Conservation (phyloP, 2,113 vertebrate species). For the Carlito syrichta region DNA sequence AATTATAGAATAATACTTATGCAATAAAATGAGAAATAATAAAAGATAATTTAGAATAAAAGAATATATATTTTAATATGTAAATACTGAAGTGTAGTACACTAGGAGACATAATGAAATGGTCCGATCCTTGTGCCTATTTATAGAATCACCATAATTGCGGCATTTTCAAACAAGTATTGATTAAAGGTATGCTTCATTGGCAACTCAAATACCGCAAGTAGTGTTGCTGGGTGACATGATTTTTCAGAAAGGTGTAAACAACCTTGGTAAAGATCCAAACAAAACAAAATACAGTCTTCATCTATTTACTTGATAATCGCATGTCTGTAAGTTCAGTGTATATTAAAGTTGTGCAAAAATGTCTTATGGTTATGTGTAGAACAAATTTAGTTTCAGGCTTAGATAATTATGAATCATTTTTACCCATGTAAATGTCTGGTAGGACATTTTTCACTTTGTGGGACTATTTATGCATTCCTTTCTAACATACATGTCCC, state of each 20-base stretch:
- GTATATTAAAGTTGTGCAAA: not conserved
- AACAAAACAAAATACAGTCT: not conserved
- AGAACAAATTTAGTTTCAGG: not conserved
- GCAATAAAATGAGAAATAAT: not conserved
- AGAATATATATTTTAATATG: not conserved
- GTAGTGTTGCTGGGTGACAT: not conserved
- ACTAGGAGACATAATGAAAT: not conserved
- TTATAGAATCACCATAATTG: not conserved
- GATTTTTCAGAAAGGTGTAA: not conserved
- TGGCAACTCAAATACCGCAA: not conserved
- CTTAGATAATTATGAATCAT: not conserved
- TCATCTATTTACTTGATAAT: not conserved
- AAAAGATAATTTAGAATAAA: constrained; percentile 7
- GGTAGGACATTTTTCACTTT: not conserved
- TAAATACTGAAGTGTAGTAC: not conserved
- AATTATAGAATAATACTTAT: not conserved
- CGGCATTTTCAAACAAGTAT: not conserved
- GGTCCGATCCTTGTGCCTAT: not conserved
- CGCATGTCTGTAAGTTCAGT: not conserved
- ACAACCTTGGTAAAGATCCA: not conserved
- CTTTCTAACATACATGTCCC: not conserved
- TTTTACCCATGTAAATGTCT: not conserved
- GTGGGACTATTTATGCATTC: not conserved
- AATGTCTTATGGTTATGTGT: not conserved
- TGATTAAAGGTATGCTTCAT: not conserved